Conservation (phyloP, 2,113 vertebrate genomes). For the Oenanthe oenanthe region DNA sequence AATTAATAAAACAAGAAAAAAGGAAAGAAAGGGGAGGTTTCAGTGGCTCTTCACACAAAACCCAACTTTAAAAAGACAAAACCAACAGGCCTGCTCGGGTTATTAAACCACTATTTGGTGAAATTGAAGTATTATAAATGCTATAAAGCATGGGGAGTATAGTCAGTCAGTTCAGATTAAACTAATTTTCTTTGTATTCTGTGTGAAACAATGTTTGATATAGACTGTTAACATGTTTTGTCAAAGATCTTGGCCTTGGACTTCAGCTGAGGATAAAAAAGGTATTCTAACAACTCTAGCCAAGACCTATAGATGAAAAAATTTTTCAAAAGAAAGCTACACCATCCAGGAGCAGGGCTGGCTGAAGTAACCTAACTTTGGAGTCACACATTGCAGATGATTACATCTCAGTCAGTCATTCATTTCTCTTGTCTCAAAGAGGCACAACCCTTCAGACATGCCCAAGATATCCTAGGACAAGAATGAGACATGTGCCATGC, state of each 20-base stretch:
- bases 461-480: not conserved
- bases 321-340: not conserved
- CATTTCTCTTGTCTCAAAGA: not conserved
- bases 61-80: not conserved
- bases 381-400: not conserved
- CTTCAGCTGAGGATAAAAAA: not conserved
- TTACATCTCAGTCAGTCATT: not conserved
- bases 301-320: not conserved
- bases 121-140: not conserved
- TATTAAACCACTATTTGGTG: not conserved
- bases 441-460: not conserved
- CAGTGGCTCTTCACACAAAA: not conserved
- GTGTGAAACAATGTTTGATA: not conserved
- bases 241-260: not conserved
- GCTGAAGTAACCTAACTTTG: not conserved
- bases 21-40: not conserved
- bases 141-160: not conserved
- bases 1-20: not conserved
- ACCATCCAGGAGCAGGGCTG: not conserved
- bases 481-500: fast-evolving
- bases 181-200: not conserved
- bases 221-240: not conserved
- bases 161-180: not conserved
- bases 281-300: not conserved
- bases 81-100: not conserved